Conservation (phyloP, 2,888 invertebrate species). For the Anthophora plumipes region DNA sequence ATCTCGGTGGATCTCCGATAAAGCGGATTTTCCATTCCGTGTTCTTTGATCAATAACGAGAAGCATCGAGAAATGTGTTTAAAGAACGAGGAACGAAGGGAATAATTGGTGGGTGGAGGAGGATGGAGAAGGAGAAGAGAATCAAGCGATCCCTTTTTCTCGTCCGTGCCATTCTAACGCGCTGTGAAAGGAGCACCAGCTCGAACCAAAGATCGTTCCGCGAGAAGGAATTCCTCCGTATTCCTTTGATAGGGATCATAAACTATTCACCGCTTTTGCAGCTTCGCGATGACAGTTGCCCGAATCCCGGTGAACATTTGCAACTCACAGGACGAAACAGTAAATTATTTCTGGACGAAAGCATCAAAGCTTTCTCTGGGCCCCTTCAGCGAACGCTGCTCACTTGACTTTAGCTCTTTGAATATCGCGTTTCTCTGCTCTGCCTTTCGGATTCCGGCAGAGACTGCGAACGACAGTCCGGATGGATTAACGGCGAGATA, state of each 20-base stretch:
- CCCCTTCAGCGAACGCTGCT: slow-evolving; percentile 35
- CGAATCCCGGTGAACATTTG: slow-evolving; percentile 51
- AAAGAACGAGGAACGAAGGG: neutral
- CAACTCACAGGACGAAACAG: slow-evolving; percentile 67
- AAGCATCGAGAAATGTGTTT: neutral
- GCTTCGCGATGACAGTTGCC: slow-evolving; percentile 40
- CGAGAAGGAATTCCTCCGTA: slow-evolving; percentile 26
- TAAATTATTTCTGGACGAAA: slow-evolving; percentile 66
- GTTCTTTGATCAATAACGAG: too few species aligned
- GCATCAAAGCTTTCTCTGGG: slow-evolving; percentile 55
- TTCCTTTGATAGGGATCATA: slow-evolving; percentile 52
- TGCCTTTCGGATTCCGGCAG: neutral
- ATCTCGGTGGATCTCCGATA: too few species aligned
- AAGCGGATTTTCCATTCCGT: neutral
- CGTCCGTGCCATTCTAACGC: neutral
- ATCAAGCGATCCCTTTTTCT: slow-evolving; percentile 24
- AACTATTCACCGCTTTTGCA: slow-evolving; percentile 52
- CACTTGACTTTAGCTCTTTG: slow-evolving; percentile 21
- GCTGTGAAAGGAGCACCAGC: slow-evolving; percentile 27
- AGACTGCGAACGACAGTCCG: neutral
- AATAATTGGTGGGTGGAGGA: slow-evolving; percentile 10
- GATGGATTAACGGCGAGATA: slow-evolving; percentile 4
- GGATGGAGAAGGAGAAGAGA: neutral
- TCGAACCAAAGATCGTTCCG: slow-evolving; percentile 15
- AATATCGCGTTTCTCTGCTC: neutral